Evolutionary conservation across 2,888 invertebrate genomes (phyloP).

Genomic region (Perizoma flavofasciatum): DNA sequence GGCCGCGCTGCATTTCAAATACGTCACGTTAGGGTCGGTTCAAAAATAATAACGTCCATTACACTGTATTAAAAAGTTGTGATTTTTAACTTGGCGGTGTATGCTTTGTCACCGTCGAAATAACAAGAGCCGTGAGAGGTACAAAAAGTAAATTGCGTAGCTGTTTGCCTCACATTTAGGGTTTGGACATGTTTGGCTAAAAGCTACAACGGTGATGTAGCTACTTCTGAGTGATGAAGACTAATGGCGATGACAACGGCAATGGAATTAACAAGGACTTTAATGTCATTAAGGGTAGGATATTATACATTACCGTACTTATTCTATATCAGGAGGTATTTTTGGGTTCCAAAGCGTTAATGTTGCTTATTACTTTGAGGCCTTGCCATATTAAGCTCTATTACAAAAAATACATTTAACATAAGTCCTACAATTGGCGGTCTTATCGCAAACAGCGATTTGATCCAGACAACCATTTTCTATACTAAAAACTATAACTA

Average conservation of each 20-base stretch:
- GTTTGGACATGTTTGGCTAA: slow-evolving; percentile 26
- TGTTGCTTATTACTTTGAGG: no score
- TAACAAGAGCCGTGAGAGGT: slow-evolving; percentile 46
- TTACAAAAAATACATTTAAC: no score
- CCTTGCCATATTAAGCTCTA: no score
- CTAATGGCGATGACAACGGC: slow-evolving; percentile 16
- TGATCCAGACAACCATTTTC: no score
- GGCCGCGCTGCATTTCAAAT: no score
- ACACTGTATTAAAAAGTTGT: slow-evolving; percentile 7
- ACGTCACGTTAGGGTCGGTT: no score
- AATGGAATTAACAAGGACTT: slow-evolving; percentile 5
- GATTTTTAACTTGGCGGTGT: slow-evolving; percentile 9
- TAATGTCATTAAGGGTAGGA: slow-evolving; percentile 1
- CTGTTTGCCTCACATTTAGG: slow-evolving; percentile 15
- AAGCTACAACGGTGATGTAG: slow-evolving; percentile 14
- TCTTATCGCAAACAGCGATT: no score
- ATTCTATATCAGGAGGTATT: no score
- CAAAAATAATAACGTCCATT: not conserved
- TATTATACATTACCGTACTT: no score
- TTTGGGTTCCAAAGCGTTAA: no score
- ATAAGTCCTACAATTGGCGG: no score
- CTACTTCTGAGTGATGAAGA: slow-evolving; percentile 17
- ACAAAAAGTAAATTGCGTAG: slow-evolving; percentile 50
- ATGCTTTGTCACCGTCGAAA: slow-evolving; percentile 27
- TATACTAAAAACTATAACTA: no score